Base-by-base conservation (phyloP, 2,113 vertebrate species). In the Spea bombifrons region DNA sequence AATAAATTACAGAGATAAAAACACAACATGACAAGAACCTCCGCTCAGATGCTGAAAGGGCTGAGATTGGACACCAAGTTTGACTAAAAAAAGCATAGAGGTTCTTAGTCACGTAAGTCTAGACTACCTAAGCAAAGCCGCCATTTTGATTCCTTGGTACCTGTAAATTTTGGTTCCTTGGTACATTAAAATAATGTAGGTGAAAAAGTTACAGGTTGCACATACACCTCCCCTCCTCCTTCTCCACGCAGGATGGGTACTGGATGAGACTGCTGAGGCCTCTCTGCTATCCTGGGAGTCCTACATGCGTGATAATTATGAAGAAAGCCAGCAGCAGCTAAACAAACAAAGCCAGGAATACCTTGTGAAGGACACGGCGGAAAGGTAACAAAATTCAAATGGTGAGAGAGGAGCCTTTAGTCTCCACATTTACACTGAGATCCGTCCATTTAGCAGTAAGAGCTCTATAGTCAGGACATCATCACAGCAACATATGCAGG, bases 201-300 rank as follows among this genome's bases (percentile, higher is more conserved):
- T n/a, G n/a, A n/a, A n/a, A n/a, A n/a, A n/a, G n/a, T n/a, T n/a
- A n/a, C n/a, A n/a, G n/a, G n/a, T n/a, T n/a, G n/a, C n/a, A n/a
- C n/a, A 1, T 30, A 30, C 30, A 30, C 3, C 66, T 47, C 82
- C 88, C 91, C 92, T 74, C 90, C 90, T 85, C 3, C 5, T 43
- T 57, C n/a, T 9, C 8, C 30, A 30, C 30, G 5, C 68, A 94
- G 93, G 88, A 65, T 69, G 81, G 2, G 48, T 85, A 44, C 82
- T 93, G 13, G 9, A 69, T 49, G 80, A 79, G 61, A 66, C 4
- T 0, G 87, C 91, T 78, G 91, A 92, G 50, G 87, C 90, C 63
- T 90, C 91, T 75, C 81, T 94, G 55, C 48, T 94, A 78, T 89
- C 91, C 66, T 94, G 93, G 93, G 92, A 94, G 81, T 83, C 86